phyloP scores from a whole-genome alignment of 1,140 invertebrate genomes.

The Dendrolimus punctatus region DNA sequence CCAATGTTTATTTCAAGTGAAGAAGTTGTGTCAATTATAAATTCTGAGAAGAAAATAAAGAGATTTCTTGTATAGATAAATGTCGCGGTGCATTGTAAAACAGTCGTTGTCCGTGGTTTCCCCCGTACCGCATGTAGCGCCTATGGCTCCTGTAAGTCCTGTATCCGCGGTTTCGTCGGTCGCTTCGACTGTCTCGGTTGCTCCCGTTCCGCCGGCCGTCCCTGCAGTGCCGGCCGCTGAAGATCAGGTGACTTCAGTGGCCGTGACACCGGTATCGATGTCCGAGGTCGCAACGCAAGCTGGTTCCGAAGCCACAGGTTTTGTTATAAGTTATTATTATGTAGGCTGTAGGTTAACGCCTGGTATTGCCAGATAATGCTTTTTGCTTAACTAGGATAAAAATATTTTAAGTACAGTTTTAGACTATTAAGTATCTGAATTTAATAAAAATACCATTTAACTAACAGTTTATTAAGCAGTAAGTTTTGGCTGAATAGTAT shows the following conservation, averaged over 20 bases:
- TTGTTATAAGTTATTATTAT: conserved; percentile 11
- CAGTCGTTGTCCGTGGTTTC: conserved; percentile 43
- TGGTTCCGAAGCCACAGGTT: conserved; percentile 38
- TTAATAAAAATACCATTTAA: too few relatives aligned
- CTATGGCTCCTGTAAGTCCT: background rate
- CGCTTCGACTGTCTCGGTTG: conserved; percentile 13
- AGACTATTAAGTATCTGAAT: too few relatives aligned
- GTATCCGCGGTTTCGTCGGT: conserved; percentile 20
- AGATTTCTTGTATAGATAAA: conserved; percentile 22
- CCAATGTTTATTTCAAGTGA: conserved; percentile 46
- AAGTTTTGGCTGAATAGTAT: too few relatives aligned
- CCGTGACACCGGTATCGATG: conserved; percentile 17
- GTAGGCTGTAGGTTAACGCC: background rate
- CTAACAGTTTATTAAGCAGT: too few relatives aligned
- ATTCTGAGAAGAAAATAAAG: conserved; percentile 25
- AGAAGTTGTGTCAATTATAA: conserved; percentile 33
- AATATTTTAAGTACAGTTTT: too few relatives aligned
- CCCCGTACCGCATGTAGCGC: conserved; percentile 10
- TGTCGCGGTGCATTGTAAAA: conserved; percentile 63
- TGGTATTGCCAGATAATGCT: too few relatives aligned
- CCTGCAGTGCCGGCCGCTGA: conserved; percentile 8
- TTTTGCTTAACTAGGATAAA: too few relatives aligned
- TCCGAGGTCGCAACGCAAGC: conserved; percentile 20
- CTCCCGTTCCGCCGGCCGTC: conserved; percentile 10
- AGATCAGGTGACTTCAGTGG: conserved; percentile 20